These are phyloP conservation scores for Plutella xylostella DNA, from an alignment of 2,888 invertebrate genomes.

Conservation along the genomic window DNA sequence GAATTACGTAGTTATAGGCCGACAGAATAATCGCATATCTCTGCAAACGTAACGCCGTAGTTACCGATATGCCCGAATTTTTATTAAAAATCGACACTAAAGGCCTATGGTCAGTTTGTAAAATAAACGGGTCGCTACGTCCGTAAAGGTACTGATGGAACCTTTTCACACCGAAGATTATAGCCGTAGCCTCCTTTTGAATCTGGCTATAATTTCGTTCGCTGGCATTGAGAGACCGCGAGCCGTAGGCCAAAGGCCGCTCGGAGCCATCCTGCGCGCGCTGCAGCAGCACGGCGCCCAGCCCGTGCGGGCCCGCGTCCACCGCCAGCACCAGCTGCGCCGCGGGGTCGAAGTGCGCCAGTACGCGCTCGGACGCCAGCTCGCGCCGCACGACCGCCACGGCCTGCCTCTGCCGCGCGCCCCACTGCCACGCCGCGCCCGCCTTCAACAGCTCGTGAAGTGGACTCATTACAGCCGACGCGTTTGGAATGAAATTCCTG, in stretches of 20 bases:
- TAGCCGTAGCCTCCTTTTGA: neutral
- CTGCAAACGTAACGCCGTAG: neutral
- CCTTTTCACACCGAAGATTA: neutral
- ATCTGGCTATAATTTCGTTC: neutral
- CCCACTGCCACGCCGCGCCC: constrained; percentile 10
- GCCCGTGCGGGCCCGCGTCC: constrained; percentile 13
- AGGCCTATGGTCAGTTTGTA: constrained; percentile 3
- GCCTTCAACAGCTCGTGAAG: constrained; percentile 9
- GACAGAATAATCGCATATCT: constrained; percentile 4
- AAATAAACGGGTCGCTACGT: neutral
- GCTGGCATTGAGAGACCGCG: neutral
- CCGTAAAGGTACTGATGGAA: constrained; percentile 4
- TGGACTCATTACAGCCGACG: constrained; percentile 8
- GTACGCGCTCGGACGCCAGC: constrained; percentile 9
- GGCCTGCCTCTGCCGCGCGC: constrained; percentile 2
- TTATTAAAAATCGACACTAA: neutral
- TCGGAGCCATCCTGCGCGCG: neutral
- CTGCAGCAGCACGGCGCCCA: neutral
- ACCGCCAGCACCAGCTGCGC: constrained; percentile 11
- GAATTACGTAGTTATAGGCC: constrained; percentile 3
- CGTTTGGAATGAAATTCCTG: constrained; percentile 14
- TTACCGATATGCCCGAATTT: constrained; percentile 3
- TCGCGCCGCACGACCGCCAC: constrained; percentile 6
- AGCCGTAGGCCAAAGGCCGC: neutral
- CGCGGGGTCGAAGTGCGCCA: constrained; percentile 8